Base-by-base conservation (phyloP, 2,888 invertebrate species). In the Oasisia sp. region DNA sequence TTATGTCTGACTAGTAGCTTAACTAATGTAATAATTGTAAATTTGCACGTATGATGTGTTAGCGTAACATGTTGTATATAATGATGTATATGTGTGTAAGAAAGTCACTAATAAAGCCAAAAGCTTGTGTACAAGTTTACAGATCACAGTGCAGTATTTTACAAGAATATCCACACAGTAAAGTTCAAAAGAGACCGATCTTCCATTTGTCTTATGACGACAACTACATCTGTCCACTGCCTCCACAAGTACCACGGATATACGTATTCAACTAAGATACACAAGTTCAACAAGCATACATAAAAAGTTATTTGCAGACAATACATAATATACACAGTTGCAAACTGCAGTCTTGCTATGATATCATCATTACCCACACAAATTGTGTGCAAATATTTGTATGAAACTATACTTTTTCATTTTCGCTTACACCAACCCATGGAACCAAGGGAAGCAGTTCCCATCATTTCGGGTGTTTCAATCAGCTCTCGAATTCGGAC, bases 41-140 rank as follows among this genome's bases (percentile, higher is more conserved):
- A 74, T 74, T 19, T 74, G 74, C 74, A 74, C 74, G 27, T 74
- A 74, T 74, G n/a, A 74, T 74, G 74, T 74, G 74, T 19, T 74
- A 74, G 74, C 74, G n/a, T 50, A 50, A 50, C 50, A 74, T 74
- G 74, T 74, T 74, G 74, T 74, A 74, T 74, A 74, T 74, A 74
- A 74, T 74, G 74, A n/a, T 74, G 74, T 74, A n/a, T 74, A 27
- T 74, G 74, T 74, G 74, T 74, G 74, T 74, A 19, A 50, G 50
- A 27, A 74, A 74, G 74, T 74, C 74, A 74, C 74, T 74, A 74
- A 74, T 74, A 74, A 74, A 74, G 74, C 74, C 74, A 74, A 74
- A n/a, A 74, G 74, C 14, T 74, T 74, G 74, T 74, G 74, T 74
- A 74, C 19, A 74, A 74, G 19, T 74, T 74, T 74, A 19, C 27